Evolutionary conservation across 1,140 invertebrate genomes (phyloP).

Genomic region (Bombus huntii): DNA sequence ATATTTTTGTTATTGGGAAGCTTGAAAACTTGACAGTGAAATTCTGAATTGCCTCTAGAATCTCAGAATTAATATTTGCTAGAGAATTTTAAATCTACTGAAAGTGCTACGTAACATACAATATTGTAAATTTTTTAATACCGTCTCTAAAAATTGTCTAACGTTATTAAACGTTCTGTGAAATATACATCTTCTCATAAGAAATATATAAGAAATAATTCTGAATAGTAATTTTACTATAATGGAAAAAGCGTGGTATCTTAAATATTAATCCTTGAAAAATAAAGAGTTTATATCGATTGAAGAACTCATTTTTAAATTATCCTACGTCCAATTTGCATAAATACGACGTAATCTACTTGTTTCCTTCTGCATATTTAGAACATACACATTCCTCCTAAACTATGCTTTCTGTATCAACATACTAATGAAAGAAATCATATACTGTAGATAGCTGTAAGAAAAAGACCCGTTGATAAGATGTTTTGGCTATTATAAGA

Average conservation of each 20-base stretch:
- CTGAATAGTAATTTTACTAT: background rate
- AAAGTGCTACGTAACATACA: background rate
- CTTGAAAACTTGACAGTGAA: background rate
- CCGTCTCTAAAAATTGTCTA: background rate
- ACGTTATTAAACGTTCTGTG: background rate
- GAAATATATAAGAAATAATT: background rate
- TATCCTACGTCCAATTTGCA: background rate
- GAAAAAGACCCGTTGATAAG: background rate
- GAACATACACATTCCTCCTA: background rate
- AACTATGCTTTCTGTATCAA: background rate
- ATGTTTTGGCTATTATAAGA: constrained; percentile 5
- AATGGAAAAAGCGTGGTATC: background rate
- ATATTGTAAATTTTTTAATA: background rate
- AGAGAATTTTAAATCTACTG: background rate
- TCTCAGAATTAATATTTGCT: background rate
- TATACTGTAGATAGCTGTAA: background rate
- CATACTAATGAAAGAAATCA: constrained; percentile 3
- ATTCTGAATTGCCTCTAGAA: background rate
- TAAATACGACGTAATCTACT: background rate
- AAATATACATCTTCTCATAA: background rate
- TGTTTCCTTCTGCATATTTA: background rate
- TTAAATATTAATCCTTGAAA: background rate
- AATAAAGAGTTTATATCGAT: background rate
- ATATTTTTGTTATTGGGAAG: background rate
- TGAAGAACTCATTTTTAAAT: constrained; percentile 13